These are phyloP conservation scores for Camponotus floridanus DNA, from an alignment of 1,140 invertebrate species.

Conservation along the genomic window DNA sequence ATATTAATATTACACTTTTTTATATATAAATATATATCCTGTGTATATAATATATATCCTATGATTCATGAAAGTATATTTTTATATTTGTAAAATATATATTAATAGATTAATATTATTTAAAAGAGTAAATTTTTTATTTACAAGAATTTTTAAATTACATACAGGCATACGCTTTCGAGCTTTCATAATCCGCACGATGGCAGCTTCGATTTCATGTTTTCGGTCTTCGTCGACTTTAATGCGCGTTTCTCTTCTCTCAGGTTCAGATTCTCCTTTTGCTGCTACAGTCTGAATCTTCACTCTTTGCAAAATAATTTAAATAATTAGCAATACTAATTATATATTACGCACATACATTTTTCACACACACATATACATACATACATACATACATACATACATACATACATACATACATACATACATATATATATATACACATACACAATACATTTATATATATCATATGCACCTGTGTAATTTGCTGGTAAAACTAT, in stretches of 20 bases:
- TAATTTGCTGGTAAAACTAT: slow-evolving; percentile 98
- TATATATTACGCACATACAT: slow-evolving; percentile 3
- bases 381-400: no score
- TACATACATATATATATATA: no score
- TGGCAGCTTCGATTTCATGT: slow-evolving; percentile 99
- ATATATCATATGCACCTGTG: slow-evolving; percentile 89
- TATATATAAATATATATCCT: no score
- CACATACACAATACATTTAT: no score
- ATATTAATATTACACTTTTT: slow-evolving; percentile 12
- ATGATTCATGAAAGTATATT: not conserved
- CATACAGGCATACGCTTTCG: slow-evolving; percentile 96
- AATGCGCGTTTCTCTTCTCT: slow-evolving; percentile 98
- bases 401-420: no score
- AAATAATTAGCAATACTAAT: slow-evolving; percentile 34
- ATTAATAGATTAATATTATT: not conserved
- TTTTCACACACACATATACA: not conserved
- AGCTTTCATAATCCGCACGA: slow-evolving; percentile 99
- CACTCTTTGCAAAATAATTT: slow-evolving; percentile 88
- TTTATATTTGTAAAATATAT: not conserved
- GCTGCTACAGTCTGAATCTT: slow-evolving; percentile 98
- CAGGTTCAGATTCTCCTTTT: slow-evolving; percentile 99
- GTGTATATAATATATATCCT: not conserved
- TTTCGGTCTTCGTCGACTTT: slow-evolving; percentile 99
- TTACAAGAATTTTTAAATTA: slow-evolving; percentile 62
- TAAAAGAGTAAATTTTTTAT: not conserved